These are phyloP conservation scores for Drosophila melanocephala DNA, from an alignment of 2,888 invertebrate genomes.

Conservation along the genomic window DNA sequence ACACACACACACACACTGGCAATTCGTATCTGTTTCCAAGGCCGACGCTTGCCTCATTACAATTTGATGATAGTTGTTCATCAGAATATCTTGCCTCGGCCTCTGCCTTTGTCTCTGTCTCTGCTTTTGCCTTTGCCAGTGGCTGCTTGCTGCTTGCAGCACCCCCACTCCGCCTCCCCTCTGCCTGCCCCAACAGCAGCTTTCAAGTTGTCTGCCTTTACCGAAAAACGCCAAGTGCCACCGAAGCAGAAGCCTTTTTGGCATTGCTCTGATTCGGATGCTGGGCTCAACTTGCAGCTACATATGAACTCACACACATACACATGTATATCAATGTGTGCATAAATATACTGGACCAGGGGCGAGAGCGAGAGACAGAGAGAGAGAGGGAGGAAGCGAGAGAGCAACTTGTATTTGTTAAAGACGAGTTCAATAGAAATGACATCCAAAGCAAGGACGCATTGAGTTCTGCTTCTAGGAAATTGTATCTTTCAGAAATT, in stretches of 20 bases:
- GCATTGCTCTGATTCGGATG: slow-evolving; percentile 8
- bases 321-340: not conserved
- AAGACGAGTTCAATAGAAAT: not conserved
- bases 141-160: not conserved
- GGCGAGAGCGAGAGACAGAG: not conserved
- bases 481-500: not conserved
- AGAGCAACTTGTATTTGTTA: not conserved
- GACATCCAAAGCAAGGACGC: not conserved
- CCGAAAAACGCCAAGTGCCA: slow-evolving; percentile 55
- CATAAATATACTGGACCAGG: not conserved
- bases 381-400: not conserved
- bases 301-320: not conserved
- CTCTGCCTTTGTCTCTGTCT: not conserved
- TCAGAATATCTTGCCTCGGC: slow-evolving; percentile 50
- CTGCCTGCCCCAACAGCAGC: slow-evolving; percentile 24
- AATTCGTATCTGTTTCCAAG: slow-evolving; percentile 52
- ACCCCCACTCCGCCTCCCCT: not conserved
- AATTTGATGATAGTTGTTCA: slow-evolving; percentile 80
- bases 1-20: not conserved
- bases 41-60: slow-evolving; percentile 66
- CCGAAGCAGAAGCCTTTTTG: slow-evolving; percentile 31
- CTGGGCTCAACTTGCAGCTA: slow-evolving; percentile 19
- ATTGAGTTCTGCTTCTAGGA: not conserved
- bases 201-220: slow-evolving; percentile 73
- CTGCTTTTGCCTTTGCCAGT: slow-evolving; percentile 5